These are phyloP conservation scores for Centropus unirufus DNA, from an alignment of 2,113 vertebrate species.

Conservation along the genomic window DNA sequence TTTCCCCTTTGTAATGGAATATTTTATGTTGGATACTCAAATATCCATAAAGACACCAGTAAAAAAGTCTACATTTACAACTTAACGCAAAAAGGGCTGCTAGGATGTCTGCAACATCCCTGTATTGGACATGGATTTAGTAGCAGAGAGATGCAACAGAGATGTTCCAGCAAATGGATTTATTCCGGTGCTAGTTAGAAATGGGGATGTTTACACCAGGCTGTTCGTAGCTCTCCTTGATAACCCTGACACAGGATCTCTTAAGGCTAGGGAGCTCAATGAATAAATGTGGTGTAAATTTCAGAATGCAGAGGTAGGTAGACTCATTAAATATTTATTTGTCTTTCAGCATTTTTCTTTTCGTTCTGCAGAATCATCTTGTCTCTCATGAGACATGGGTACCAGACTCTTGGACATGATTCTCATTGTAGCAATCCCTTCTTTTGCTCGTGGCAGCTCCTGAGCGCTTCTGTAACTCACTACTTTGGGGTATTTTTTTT, in stretches of 20 bases:
- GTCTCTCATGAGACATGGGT: neutral
- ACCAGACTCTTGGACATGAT: neutral
- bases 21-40: slow-evolving; percentile 66
- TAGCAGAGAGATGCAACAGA: neutral
- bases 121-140: neutral
- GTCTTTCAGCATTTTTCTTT: slow-evolving; percentile 18
- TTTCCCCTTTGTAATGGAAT: slow-evolving; percentile 57
- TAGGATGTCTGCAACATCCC: neutral
- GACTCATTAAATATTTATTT: neutral
- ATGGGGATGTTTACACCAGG: neutral
- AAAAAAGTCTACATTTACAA: slow-evolving; percentile 50
- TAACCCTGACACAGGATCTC: neutral
- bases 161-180: neutral
- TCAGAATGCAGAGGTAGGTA: neutral
- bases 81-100: neutral
- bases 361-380: neutral
- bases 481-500: neutral
- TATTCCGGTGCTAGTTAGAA: neutral
- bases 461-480: neutral
- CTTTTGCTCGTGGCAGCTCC: neutral
- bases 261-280: neutral
- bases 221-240: neutral
- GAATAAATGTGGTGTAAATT: neutral
- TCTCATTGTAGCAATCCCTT: neutral
- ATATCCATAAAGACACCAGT: slow-evolving; percentile 54